A percentile compares a stretch with the other conserved stretches of the same genome.
Conservation (phyloP, 2,113 vertebrate genomes). For the Phrynosoma blainvillii region DNA sequence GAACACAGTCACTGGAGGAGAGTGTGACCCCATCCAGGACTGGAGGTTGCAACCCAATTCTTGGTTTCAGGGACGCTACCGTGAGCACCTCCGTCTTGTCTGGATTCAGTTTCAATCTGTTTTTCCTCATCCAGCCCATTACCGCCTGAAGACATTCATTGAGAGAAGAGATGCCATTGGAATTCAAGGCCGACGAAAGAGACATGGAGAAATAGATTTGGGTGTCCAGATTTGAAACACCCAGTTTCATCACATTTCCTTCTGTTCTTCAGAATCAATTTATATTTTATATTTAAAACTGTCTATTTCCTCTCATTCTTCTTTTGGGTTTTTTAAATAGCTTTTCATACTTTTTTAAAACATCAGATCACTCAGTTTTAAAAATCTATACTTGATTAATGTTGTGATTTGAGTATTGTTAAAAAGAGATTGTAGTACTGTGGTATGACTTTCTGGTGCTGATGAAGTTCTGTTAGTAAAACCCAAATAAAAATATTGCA, state of each 20-base stretch:
- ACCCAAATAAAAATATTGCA: slow-evolving; percentile 9
- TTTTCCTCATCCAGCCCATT: too few relatives aligned
- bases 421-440: not conserved
- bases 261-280: not conserved
- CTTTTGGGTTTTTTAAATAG: not conserved
- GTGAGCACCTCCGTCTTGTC: too few relatives aligned
- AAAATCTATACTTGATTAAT: not conserved
- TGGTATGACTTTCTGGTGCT: not conserved
- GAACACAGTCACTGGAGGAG: too few relatives aligned
- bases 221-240: too few relatives aligned
- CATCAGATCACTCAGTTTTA: not conserved
- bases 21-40: too few relatives aligned
- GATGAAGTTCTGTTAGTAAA: not conserved
- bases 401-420: not conserved
- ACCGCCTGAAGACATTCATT: too few relatives aligned
- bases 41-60: too few relatives aligned
- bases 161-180: too few relatives aligned
- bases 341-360: not conserved
- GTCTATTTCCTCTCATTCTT: not conserved
- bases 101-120: too few relatives aligned
- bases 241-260: not conserved
- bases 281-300: not conserved
- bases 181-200: too few relatives aligned
- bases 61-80: too few relatives aligned
- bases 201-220: too few relatives aligned